Percentiles rank a stretch among this genome's conserved stretches.
These are phyloP conservation scores for Dendrocincla fuliginosa DNA, from an alignment of 2,797 vertebrate genomes.

Conservation along the genomic window DNA sequence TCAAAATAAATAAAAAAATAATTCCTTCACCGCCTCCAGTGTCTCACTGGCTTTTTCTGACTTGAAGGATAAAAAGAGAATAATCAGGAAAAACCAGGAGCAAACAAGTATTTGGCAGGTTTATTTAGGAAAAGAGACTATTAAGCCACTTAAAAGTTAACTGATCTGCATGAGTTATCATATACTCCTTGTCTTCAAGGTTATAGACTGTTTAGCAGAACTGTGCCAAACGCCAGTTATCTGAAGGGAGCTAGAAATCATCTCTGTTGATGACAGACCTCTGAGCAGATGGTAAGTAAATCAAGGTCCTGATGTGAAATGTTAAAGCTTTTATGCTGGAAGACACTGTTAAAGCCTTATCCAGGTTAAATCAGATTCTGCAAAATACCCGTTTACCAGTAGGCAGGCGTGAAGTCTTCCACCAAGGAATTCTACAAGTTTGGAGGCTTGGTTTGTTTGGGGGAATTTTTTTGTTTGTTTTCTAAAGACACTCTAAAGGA, in stretches of 20 bases:
- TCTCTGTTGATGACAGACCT: slow-evolving; percentile 73
- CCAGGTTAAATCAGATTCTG: slow-evolving; percentile 55
- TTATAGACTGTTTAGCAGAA: slow-evolving; percentile 71
- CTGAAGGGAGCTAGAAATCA: slow-evolving; percentile 76
- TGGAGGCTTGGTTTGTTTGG: background rate
- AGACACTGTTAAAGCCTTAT: slow-evolving; percentile 68
- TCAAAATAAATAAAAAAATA: slow-evolving; percentile 32
- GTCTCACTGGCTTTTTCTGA: background rate
- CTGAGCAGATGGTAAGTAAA: slow-evolving; percentile 79
- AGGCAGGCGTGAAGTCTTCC: slow-evolving; percentile 48
- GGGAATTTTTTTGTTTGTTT: background rate
- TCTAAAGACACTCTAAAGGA: background rate
- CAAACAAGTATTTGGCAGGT: background rate
- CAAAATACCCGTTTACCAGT: slow-evolving; percentile 12
- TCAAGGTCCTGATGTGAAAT: slow-evolving; percentile 77
- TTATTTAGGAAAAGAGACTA: slow-evolving; percentile 51
- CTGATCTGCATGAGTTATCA: slow-evolving; percentile 56
- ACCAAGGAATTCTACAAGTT: background rate
- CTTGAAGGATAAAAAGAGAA: background rate
- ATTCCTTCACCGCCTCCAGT: slow-evolving; percentile 9
- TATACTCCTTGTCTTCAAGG: slow-evolving; percentile 74
- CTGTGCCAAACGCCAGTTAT: slow-evolving; percentile 73
- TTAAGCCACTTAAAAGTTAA: slow-evolving; percentile 66
- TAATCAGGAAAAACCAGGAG: background rate
- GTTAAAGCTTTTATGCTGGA: slow-evolving; percentile 67